Evolutionary conservation across 1,140 invertebrate species (phyloP), one percentile per base, ranked within the genome.

Genomic region (Uloborus diversus): DNA sequence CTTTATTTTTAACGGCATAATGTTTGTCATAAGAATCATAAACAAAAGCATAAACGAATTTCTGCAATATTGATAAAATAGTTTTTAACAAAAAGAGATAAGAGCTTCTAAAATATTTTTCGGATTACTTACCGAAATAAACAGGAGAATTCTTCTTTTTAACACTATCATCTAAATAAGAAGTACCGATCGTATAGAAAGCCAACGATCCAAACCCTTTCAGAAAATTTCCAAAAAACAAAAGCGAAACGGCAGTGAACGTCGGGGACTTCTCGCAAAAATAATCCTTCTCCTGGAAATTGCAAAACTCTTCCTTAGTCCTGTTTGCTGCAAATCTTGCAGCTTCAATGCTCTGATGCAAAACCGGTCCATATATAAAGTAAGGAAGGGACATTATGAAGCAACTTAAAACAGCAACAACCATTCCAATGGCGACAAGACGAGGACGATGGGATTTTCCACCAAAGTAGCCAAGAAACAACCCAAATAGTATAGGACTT

Each of bases 91-190:
- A 1, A 47, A n/a, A 47, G 1, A 47, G n/a, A 3, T 9, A 53
- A 53, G 20, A 53, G 9, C 25, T 14, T 0, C n/a, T n/a, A 42
- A 9, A 42, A 42, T 7, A 17, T 42, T 9, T 42, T 9, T 4
- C 51, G 28, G 14, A 32, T 28, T 49, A 65, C 89, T 92, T 87
- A 94, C 93, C 93, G 87, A 96, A 95, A 88, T 97, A 97, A 80
- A 96, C 89, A 20, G 95, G 94, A 59, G 94, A 96, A 85, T 96
- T 94, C 85, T 93, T 91, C 86, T 92, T 94, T 79, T 94, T 93
- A 30, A 96, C 94, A 87, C 96, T 97, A 87, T 97, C 95, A 83
- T 96, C 95, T 62, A 97, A 94, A 85, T 95, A 97, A 1, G 95
- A 94, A 84, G 96, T 96, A 2, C 94, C 94, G 17, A 96, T 88